These are phyloP conservation scores for Caenorhabditis macrosperma DNA, from an alignment of 2,888 invertebrate genomes.

Conservation along the genomic window DNA sequence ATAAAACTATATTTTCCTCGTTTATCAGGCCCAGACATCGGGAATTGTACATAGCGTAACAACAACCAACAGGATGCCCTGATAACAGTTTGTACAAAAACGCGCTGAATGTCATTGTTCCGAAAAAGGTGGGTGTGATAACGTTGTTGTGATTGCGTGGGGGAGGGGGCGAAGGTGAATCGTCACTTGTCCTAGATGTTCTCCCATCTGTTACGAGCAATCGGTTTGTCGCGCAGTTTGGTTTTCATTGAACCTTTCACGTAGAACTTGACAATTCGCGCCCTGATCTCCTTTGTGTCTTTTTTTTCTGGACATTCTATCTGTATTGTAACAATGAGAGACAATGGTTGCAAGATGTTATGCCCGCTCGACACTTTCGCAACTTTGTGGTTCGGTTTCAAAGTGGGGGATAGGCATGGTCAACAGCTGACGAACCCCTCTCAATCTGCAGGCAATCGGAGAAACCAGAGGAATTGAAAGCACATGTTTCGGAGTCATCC, in stretches of 20 bases:
- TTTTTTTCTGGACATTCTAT: constrained; percentile 11
- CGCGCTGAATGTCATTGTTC: constrained; percentile 19
- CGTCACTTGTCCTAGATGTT: constrained; percentile 14
- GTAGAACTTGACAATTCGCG: constrained; percentile 11
- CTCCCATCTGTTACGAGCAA: not conserved
- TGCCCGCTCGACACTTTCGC: constrained; percentile 10
- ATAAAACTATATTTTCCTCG: not conserved
- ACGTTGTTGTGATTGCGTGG: constrained; percentile 9
- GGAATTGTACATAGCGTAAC: no score
- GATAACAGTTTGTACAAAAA: constrained; percentile 37
- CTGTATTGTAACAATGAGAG: constrained; percentile 2
- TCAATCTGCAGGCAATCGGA: not conserved
- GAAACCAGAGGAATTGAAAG: not conserved
- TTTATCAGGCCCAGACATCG: not conserved
- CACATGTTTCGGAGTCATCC: no score
- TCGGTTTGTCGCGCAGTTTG: not conserved
- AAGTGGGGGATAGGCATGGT: constrained; percentile 10
- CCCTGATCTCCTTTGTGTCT: constrained; percentile 7
- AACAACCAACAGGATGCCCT: constrained; percentile 5
- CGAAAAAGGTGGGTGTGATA: constrained; percentile 36
- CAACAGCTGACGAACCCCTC: constrained; percentile 26
- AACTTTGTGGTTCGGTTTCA: constrained; percentile 23
- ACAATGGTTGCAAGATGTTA: not conserved
- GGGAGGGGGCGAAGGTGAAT: not conserved
- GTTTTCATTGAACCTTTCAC: not conserved